These are phyloP conservation scores for Herpailurus yagouaroundi DNA, from an alignment of 2,113 vertebrate genomes.

Conservation along the genomic window DNA sequence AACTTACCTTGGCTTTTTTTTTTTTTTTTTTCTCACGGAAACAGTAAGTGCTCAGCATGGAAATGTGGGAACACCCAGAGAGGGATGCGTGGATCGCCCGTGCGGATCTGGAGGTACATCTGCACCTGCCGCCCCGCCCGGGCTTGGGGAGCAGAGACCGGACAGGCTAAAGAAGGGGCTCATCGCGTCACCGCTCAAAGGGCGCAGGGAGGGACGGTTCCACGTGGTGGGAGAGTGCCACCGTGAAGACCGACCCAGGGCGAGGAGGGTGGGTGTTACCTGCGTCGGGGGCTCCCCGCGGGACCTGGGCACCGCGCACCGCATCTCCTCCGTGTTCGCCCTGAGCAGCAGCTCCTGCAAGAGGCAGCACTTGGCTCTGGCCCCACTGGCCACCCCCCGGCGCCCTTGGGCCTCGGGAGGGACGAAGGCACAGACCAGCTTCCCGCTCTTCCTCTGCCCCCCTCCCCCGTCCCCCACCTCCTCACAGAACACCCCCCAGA, in stretches of 20 bases:
- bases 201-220: background rate
- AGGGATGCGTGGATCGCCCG: accelerated
- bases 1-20: background rate
- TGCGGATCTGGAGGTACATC: accelerated
- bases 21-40: background rate
- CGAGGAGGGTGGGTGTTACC: background rate
- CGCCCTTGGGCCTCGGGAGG: accelerated
- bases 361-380: accelerated
- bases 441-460: too few species aligned
- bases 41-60: accelerated
- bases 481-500: accelerated
- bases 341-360: conserved; percentile 68
- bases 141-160: accelerated
- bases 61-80: background rate
- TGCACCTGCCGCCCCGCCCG: accelerated
- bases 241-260: accelerated
- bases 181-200: accelerated
- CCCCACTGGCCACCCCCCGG: accelerated
- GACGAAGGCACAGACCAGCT: accelerated
- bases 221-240: background rate
- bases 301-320: conserved; percentile 46
- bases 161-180: background rate
- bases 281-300: accelerated
- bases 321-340: conserved; percentile 50
- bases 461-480: accelerated